phyloP scores from a whole-genome alignment of 2,888 invertebrate species.

The Diaperis boleti region DNA sequence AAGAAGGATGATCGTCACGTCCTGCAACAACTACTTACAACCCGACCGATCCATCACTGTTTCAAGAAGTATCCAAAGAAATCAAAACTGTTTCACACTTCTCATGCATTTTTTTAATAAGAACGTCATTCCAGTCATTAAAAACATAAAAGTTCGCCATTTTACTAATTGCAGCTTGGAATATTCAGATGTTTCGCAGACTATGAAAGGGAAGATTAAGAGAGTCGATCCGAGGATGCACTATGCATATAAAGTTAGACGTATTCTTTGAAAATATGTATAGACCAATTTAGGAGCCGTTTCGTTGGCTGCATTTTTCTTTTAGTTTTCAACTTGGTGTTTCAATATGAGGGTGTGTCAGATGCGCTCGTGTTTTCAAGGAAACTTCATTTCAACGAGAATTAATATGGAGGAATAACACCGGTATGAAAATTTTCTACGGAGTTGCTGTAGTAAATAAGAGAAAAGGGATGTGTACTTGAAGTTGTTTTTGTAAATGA shows the following conservation, averaged over 20 bases:
- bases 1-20: conserved; percentile 3
- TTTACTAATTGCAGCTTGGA: too few relatives aligned
- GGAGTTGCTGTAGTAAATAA: too few relatives aligned
- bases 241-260: conserved; percentile 4
- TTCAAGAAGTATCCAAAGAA: neutral
- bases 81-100: neutral
- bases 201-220: neutral
- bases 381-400: neutral
- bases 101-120: neutral
- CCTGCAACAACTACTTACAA: neutral
- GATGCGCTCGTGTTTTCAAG: neutral
- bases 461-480: too few relatives aligned
- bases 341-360: neutral
- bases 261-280: conserved; percentile 3
- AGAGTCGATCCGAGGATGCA: neutral
- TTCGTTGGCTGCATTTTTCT: conserved; percentile 4
- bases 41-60: neutral
- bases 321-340: conserved; percentile 1
- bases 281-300: conserved; percentile 9
- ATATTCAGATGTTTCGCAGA: neutral
- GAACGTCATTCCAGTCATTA: neutral
- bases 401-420: neutral
- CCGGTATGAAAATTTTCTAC: neutral
- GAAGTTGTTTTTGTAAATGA: too few relatives aligned
- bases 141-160: neutral